These are phyloP conservation scores for Drosophila kohkoa DNA, from an alignment of 1,140 invertebrate species.

Conservation along the genomic window DNA sequence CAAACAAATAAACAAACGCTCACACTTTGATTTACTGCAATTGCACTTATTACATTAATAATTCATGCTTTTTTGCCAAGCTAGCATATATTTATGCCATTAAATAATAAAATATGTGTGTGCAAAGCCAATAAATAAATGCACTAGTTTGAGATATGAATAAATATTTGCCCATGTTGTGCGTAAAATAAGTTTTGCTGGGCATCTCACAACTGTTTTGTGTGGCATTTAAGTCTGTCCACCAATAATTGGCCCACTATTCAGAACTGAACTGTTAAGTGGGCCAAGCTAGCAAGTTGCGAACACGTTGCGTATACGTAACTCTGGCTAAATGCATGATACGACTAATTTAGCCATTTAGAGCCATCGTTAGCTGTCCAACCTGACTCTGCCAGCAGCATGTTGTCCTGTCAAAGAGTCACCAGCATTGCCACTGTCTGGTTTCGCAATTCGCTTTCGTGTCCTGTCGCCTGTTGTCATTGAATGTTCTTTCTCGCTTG, in stretches of 20 bases:
- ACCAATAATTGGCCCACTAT: conserved; percentile 16
- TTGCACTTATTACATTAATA: conserved; percentile 54
- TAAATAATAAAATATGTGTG: conserved; percentile 28
- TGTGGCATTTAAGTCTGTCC: background rate
- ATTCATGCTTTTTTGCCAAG: conserved; percentile 30
- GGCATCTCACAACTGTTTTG: background rate
- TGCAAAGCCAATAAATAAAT: background rate
- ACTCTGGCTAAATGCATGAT: conserved; percentile 47
- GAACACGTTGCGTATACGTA: conserved; percentile 29
- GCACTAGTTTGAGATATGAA: background rate
- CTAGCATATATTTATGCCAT: conserved; percentile 18
- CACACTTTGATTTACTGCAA: conserved; percentile 58
- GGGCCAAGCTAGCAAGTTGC: background rate
- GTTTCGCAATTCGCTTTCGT: conserved; percentile 6
- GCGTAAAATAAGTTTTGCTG: background rate
- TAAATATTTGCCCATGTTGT: background rate
- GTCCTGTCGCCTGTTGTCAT: conserved; percentile 30
- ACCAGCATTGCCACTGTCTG: background rate
- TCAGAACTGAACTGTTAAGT: background rate
- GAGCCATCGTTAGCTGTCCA: conserved; percentile 38
- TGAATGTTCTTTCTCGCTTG: conserved; percentile 27
- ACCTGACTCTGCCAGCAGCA: background rate
- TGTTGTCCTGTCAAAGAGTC: background rate
- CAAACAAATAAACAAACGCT: conserved; percentile 28
- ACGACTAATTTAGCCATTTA: conserved; percentile 74